Evolutionary conservation across 2,888 invertebrate species (phyloP).

Genomic region (Drosophila kokeensis): DNA sequence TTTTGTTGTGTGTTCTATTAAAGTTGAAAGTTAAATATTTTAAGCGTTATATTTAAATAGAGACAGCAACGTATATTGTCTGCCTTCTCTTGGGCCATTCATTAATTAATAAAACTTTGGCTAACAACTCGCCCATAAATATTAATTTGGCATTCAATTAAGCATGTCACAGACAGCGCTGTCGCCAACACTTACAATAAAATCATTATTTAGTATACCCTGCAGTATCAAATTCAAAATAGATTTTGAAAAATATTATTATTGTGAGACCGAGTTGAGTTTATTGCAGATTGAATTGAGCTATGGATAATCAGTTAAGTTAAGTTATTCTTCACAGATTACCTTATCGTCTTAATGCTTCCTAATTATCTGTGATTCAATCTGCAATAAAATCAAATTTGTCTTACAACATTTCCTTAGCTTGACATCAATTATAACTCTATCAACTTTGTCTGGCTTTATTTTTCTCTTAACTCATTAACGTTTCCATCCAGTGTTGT

Average conservation of each 20-base stretch:
- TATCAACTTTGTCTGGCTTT: neutral
- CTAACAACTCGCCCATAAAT: slow-evolving; percentile 63
- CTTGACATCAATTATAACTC: neutral
- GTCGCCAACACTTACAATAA: neutral
- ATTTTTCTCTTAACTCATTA: neutral
- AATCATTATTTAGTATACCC: slow-evolving; percentile 19
- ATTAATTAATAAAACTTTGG: slow-evolving; percentile 66
- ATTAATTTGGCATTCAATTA: slow-evolving; percentile 73
- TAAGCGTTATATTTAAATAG: slow-evolving; percentile 14
- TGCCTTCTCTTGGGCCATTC: slow-evolving; percentile 34
- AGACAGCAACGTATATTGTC: slow-evolving; percentile 6
- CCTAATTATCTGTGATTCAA: neutral
- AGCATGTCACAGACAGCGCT: slow-evolving; percentile 15
- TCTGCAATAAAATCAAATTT: neutral
- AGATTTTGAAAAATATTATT: neutral
- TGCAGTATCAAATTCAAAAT: neutral
- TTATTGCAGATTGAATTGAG: neutral
- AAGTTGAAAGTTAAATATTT: slow-evolving; percentile 21
- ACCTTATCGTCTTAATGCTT: neutral
- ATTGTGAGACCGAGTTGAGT: neutral
- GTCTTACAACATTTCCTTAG: neutral
- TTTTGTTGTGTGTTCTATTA: slow-evolving; percentile 23
- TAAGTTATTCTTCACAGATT: neutral
- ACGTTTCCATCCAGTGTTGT: neutral
- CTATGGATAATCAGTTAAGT: neutral